These are phyloP conservation scores for Geodia barretti DNA, from an alignment of 37 sponge, comb jelly and placozoan species.

Conservation along the genomic window DNA sequence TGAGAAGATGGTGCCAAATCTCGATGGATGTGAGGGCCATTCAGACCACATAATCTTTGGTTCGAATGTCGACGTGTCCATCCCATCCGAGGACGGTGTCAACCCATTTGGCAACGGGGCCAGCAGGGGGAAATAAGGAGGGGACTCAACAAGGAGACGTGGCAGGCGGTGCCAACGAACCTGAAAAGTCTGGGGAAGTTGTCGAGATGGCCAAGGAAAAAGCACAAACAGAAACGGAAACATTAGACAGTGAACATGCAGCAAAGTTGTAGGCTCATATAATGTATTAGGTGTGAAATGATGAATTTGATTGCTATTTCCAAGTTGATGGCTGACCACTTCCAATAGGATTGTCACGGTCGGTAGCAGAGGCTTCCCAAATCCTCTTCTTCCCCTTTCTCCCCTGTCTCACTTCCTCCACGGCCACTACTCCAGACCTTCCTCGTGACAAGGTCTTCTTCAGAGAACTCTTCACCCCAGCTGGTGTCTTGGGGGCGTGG, in stretches of 20 bases:
- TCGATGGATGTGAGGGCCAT: constrained; percentile 64
- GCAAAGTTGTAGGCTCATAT: background rate
- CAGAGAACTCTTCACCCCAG: too few relatives aligned
- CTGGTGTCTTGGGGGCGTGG: too few relatives aligned
- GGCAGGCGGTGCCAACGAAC: background rate
- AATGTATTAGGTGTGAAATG: background rate
- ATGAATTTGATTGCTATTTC: too few relatives aligned
- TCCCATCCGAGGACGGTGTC: background rate
- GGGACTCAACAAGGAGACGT: background rate
- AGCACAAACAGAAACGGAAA: background rate
- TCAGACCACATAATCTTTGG: constrained; percentile 62
- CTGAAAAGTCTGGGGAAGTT: background rate
- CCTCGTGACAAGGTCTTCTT: too few relatives aligned
- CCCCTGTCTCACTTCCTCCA: background rate
- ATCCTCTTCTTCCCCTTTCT: background rate
- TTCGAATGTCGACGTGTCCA: constrained; percentile 45
- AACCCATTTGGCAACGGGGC: background rate
- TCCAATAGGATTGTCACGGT: background rate
- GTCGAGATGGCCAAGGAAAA: background rate
- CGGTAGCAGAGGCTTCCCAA: background rate
- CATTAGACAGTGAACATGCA: background rate
- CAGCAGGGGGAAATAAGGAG: background rate
- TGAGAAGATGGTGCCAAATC: constrained; percentile 34
- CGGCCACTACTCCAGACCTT: too few relatives aligned
- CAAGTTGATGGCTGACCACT: background rate